Evolutionary conservation across 1,140 invertebrate species (phyloP), one percentile per base, ranked within the genome.

Genomic region (Euwallacea similis): DNA sequence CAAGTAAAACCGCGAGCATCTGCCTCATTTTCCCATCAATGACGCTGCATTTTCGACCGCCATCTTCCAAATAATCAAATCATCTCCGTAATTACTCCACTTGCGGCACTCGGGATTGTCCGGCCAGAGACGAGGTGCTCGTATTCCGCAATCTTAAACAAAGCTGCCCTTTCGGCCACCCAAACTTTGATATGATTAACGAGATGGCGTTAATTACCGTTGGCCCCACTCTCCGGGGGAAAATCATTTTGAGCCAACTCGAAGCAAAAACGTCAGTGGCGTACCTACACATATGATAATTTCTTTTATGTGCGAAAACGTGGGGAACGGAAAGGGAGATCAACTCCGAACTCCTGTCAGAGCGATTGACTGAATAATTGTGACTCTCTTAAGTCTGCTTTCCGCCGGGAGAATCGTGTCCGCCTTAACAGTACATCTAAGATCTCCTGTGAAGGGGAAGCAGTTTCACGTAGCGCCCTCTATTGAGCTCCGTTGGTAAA

Each of bases 121-220:
- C 62, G 41, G 15, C n/a, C 11, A 46, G 7, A 42, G 46, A 62
- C 43, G 42, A 42, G 53, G 47, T 56, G 44, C 46, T 42, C 47
- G 56, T 67, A 61, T 61, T 64, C 64, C 70, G 64, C 70, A 66
- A 75, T 76, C 76, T 76, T 75, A 73, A 73, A 77, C 76, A 77
- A 77, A 77, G 74, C 72, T 62, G 46, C n/a, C 44, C 50, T 71
- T 72, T 72, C 61, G 66, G 54, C 69, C 42, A 60, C 64, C 58
- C 53, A 74, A 76, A 73, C 46, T 67, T 73, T 75, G 64, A 75
- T 76, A 72, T 78, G 76, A 78, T 78, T 78, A 78, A 78, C 76
- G 76, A 78, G 68, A 75, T 50, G 33, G 71, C 76, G 75, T 78
- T 78, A 78, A 78, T 78, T 76, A 73, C 74, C 46, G 9, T 50